Evolutionary conservation across 2,113 vertebrate species (phyloP), one percentile per base, ranked within the genome.

Genomic region (Coturnix japonica): DNA sequence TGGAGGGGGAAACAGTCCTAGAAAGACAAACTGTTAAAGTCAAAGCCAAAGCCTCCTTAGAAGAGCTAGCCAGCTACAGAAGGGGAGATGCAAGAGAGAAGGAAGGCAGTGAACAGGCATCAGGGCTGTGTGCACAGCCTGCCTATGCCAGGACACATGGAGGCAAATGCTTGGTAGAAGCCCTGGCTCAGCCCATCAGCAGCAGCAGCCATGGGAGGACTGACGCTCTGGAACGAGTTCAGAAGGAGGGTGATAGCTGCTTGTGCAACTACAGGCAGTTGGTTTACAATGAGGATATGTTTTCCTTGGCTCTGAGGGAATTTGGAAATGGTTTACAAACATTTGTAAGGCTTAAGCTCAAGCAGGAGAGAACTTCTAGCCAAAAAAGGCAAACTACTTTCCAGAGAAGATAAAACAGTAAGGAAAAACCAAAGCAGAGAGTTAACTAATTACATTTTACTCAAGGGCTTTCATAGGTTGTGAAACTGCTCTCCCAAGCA

Each of bases 311-410:
- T 91, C 73, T 54, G 21, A 87, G 46, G 31, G 12, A 18, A 44
- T 41, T 76, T 28, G n/a, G 81, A 79, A 94, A 85, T 31, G n/a
- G 33, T 79, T 89, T 51, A 61, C 67, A 90, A 94, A 89, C 37
- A 73, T 63, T 86, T 28, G 11, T 39, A 80, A 82, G 33, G 57
- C 74, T 26, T 33, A 93, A 11, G 64, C 13, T n/a, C 41, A 81
- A 89, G 46, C n/a, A 87, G 80, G 7, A 89, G 6, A 13, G 25
- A 86, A 15, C 33, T 51, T 20, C 33, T 70, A 51, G 67, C 46
- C 26, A 78, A 78, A 64, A 78, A 31, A 12, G 41, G 43, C 16
- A 91, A 85, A 73, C 47, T 47, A 74, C 28, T 75, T 64, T 41
- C 37, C 13, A 56, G 7, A 83, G 69, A 79, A 81, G 26, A 60